Percentiles rank a stretch among this genome's conserved stretches.
phyloP scores from a whole-genome alignment of 2,888 invertebrate genomes.

The Eupithecia insigniata region DNA sequence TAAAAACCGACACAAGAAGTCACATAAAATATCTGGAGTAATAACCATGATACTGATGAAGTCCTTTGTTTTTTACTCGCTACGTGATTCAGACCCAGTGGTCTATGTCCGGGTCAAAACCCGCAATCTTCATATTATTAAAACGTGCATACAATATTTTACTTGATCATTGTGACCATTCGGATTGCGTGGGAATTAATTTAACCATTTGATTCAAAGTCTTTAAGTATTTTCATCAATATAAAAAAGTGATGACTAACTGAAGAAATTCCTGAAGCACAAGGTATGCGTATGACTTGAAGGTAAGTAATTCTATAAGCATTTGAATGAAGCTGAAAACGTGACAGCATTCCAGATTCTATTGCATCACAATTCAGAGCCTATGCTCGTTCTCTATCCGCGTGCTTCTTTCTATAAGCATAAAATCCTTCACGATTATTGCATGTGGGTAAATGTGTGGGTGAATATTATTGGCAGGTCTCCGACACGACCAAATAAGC shows the following conservation, averaged over 20 bases:
- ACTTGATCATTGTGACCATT: conserved; percentile 39
- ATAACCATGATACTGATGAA: conserved; percentile 43
- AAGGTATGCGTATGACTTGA: neutral
- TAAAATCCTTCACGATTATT: conserved; percentile 75
- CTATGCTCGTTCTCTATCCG: conserved; percentile 56
- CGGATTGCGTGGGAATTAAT: conserved; percentile 21
- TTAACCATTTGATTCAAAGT: conserved; percentile 13
- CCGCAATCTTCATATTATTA: conserved; percentile 46
- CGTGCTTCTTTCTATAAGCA: conserved; percentile 64
- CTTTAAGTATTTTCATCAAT: neutral
- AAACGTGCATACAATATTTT: conserved; percentile 43
- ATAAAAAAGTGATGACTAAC: neutral
- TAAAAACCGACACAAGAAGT: conserved; percentile 28
- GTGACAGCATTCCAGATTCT: conserved; percentile 60
- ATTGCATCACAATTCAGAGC: conserved; percentile 64
- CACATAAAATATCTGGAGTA: conserved; percentile 40
- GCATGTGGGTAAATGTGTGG: conserved; percentile 73
- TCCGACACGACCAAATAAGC: conserved; percentile 68
- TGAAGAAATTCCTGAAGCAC: neutral
- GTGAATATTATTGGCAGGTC: conserved; percentile 81
- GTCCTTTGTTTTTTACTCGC: conserved; percentile 55
- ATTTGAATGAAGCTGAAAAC: conserved; percentile 55
- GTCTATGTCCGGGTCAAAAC: conserved; percentile 71
- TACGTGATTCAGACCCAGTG: conserved; percentile 62
- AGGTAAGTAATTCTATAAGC: conserved; percentile 32